Evolutionary conservation across 1,140 invertebrate genomes (phyloP).

Genomic region (Ditylenchus dipsaci): DNA sequence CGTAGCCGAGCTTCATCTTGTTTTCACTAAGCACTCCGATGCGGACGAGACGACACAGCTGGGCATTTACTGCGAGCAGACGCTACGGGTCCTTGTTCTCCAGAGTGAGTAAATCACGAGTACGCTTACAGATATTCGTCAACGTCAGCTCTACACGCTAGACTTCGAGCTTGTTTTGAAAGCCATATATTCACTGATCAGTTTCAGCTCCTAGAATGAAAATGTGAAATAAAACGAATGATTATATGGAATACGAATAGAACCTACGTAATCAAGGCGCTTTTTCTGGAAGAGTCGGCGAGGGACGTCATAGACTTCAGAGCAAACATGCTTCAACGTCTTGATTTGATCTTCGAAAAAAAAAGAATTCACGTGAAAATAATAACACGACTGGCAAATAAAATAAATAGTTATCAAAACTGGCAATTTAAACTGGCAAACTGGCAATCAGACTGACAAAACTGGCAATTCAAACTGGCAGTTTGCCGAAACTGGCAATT

Average conservation of each 20-base stretch:
- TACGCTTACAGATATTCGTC: conserved; percentile 97
- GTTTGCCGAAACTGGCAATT: too few species aligned
- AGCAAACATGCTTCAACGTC: conserved; percentile 81
- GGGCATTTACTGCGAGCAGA: conserved; percentile 97
- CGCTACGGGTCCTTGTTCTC: conserved; percentile 96
- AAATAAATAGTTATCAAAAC: too few species aligned
- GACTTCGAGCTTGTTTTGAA: conserved; percentile 97
- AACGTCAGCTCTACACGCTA: conserved; percentile 97
- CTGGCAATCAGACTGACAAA: too few species aligned
- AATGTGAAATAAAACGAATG: too few species aligned
- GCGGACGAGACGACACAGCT: conserved; percentile 89
- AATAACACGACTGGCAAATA: too few species aligned
- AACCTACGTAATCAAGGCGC: conserved; percentile 81
- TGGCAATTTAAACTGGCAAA: too few species aligned
- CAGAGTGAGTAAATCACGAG: conserved; percentile 90
- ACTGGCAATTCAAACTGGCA: too few species aligned
- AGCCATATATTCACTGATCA: conserved; percentile 97
- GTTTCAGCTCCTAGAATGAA: conserved; percentile 77
- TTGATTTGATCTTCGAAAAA: conserved; percentile 28
- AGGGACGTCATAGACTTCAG: conserved; percentile 95
- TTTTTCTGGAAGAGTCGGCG: conserved; percentile 98
- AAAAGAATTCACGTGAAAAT: too few species aligned
- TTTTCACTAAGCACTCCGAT: conserved; percentile 94
- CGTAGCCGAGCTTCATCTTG: conserved; percentile 99
- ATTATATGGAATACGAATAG: too few species aligned